phyloP scores from a whole-genome alignment of 2,888 invertebrate genomes.

The Andrena flavipes region DNA sequence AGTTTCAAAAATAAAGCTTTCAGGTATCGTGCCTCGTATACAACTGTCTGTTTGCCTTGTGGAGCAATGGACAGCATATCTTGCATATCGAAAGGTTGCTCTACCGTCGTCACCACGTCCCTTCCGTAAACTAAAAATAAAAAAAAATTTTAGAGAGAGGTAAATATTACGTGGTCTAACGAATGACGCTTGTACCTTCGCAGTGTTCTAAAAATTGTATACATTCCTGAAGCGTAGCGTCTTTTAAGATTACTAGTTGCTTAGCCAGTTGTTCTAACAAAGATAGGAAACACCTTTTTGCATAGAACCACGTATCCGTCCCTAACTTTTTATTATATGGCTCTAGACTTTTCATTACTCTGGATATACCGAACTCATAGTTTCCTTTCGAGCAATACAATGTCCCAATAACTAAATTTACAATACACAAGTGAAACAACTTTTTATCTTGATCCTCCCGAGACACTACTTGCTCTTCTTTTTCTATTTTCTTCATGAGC shows the following conservation, averaged over 20 bases:
- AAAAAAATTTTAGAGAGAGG: neutral
- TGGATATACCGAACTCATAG: slow-evolving; percentile 98
- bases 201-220: slow-evolving; percentile 95
- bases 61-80: slow-evolving; percentile 88
- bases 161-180: neutral
- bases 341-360: slow-evolving; percentile 98
- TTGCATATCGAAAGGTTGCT: slow-evolving; percentile 91
- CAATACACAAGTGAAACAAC: slow-evolving; percentile 97
- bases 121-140: slow-evolving; percentile 91
- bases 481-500: slow-evolving; percentile 99
- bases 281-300: slow-evolving; percentile 97
- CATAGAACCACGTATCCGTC: slow-evolving; percentile 99
- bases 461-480: slow-evolving; percentile 97
- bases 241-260: slow-evolving; percentile 94
- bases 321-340: slow-evolving; percentile 97
- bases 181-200: slow-evolving; percentile 86
- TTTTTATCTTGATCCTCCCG: slow-evolving; percentile 97
- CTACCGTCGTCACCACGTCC: slow-evolving; percentile 93
- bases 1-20: slow-evolving; percentile 92
- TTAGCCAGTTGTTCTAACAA: slow-evolving; percentile 95
- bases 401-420: slow-evolving; percentile 99
- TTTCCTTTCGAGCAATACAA: slow-evolving; percentile 99
- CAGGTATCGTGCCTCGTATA: slow-evolving; percentile 94
- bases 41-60: slow-evolving; percentile 94
- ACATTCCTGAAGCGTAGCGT: slow-evolving; percentile 94